Conservation (phyloP, 2,888 invertebrate species). For the Eupithecia inturbata region DNA sequence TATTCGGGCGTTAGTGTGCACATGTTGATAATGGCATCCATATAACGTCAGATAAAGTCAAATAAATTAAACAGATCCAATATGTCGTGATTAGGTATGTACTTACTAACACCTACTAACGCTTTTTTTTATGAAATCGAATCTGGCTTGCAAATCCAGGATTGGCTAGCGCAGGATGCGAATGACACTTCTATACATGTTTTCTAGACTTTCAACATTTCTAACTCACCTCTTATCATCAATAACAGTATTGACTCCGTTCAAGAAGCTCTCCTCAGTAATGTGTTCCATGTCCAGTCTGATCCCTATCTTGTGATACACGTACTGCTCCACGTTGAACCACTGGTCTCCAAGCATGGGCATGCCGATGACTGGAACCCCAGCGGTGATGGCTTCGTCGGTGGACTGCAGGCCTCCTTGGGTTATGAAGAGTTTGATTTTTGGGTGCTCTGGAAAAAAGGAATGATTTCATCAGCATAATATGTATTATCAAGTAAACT, state of each 20-base stretch:
- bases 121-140: too few species aligned
- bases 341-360: constrained; percentile 65
- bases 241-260: constrained; percentile 46
- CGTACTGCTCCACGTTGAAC: constrained; percentile 55
- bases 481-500: not conserved
- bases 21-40: too few species aligned
- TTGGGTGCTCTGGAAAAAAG: constrained; percentile 59
- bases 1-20: too few species aligned
- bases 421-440: constrained; percentile 67
- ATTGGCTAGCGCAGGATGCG: too few species aligned
- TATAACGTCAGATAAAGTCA: too few species aligned
- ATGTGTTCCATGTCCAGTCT: constrained; percentile 50
- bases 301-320: constrained; percentile 53
- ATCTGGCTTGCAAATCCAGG: too few species aligned
- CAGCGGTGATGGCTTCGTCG: constrained; percentile 64
- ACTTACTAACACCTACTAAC: too few species aligned
- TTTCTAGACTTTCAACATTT: not conserved
- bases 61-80: too few species aligned
- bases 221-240: constrained; percentile 22
- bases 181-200: too few species aligned
- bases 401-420: constrained; percentile 69
- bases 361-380: constrained; percentile 60
- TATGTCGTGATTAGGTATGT: too few species aligned
- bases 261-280: constrained; percentile 53
- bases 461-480: not conserved